Base-by-base conservation (phyloP, 2,888 invertebrate species). In the Vanessa cardui region DNA sequence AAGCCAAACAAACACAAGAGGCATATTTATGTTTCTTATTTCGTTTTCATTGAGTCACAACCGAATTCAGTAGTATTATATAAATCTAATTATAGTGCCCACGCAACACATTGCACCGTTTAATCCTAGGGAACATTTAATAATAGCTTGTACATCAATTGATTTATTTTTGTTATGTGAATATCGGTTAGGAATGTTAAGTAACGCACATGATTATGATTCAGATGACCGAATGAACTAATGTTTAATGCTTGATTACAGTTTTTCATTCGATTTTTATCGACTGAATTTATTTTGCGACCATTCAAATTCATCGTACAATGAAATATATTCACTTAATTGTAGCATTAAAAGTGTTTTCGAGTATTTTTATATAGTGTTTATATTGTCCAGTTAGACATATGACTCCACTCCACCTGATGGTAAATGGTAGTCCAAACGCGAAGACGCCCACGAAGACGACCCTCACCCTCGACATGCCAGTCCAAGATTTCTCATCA, bases 121-220 rank as follows among this genome's bases (percentile, higher is more conserved):
- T 72, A 62, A 68, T 67, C 65, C 69, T 70, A 72, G 70, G 64
- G 50, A 64, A 60, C 58, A 47, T 70, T 73, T 74, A 73, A 74
- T 76, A 76, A 75, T 75, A 76, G 72, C 73, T 54, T 8, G 70
- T 70, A 70, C 70, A 77, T 73, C 62, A 61, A 50, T 72, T 77
- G 82, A 83, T 84, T 73, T 73, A 75, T 80, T 62, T 58, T 33
- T 58, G 58, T 62, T 62, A 67, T 62, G 58, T 67, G 66, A 67
- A 54, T 54, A 54, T 54, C 54, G 79, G 75, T 83, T 81, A 84
- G 88, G 90, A 90, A 90, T 90, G 87, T 90, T 89, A 89, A 90
- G 89, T 88, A 86, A 85, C 72, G 84, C 73, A 84, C 86, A 88
- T 71, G 77, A 75, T 76, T 74, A 77, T 85, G 86, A 86, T 84